Percentiles rank a stretch among this genome's conserved stretches.
Conservation (phyloP, 2,888 invertebrate genomes). For the Cylloceria caligata region DNA sequence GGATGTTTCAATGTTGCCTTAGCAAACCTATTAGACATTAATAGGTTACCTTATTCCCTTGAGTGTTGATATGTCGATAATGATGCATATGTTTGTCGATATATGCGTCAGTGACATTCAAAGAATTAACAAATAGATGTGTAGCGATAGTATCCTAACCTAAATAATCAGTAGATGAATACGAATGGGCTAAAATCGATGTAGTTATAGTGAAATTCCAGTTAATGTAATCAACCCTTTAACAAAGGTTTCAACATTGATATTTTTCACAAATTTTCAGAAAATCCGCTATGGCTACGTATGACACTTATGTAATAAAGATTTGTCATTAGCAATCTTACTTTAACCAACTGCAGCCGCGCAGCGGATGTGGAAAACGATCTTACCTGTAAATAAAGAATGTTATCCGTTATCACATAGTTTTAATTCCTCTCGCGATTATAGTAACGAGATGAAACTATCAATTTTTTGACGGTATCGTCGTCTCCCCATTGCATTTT, state of each 20-base stretch:
- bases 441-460: background rate
- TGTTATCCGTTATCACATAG: background rate
- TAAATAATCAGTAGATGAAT: background rate
- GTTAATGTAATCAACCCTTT: too few species aligned
- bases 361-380: conserved; percentile 82
- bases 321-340: conserved; percentile 70
- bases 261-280: too few species aligned
- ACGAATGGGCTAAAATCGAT: background rate
- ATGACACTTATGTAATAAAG: conserved; percentile 46
- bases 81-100: too few species aligned
- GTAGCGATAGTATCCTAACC: background rate
- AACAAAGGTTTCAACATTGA: too few species aligned
- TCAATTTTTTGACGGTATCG: background rate
- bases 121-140: background rate
- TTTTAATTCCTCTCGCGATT: background rate
- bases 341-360: conserved; percentile 84
- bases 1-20: too few species aligned
- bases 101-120: too few species aligned
- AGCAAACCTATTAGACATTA: too few species aligned
- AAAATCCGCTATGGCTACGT: conserved; percentile 53
- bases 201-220: background rate
- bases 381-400: conserved; percentile 80
- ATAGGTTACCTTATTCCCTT: too few species aligned
- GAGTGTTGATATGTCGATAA: too few species aligned
- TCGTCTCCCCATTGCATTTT: background rate